Conservation (phyloP, 2,113 vertebrate genomes). For the Heptranchias perlo region DNA sequence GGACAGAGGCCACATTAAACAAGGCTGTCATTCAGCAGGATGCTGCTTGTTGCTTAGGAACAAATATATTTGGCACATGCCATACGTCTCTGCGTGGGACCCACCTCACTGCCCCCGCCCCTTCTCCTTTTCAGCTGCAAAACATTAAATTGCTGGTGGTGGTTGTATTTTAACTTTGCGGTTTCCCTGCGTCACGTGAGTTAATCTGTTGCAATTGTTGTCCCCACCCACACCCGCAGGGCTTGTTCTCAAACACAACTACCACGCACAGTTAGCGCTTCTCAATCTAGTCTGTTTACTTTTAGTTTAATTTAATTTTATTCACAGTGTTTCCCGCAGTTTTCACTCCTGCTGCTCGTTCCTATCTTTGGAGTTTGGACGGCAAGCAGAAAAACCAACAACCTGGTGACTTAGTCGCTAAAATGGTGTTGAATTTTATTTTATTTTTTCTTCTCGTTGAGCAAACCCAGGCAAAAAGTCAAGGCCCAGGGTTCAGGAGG, state of each 20-base stretch:
- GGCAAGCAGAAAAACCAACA: too few relatives aligned
- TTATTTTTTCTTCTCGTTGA: neutral
- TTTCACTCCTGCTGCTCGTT: neutral
- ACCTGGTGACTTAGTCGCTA: too few relatives aligned
- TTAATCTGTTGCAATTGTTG: neutral
- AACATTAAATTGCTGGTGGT: neutral
- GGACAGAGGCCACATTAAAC: neutral
- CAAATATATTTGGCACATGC: constrained; percentile 19
- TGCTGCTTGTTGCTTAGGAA: constrained; percentile 2
- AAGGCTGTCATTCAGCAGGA: constrained; percentile 8
- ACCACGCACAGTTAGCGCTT: neutral
- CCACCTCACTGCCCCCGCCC: neutral
- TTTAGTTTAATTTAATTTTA: neutral
- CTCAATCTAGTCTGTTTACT: neutral
- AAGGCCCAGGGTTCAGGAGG: neutral
- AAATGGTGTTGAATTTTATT: neutral
- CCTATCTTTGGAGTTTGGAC: neutral
- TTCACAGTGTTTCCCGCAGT: neutral
- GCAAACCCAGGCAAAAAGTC: neutral
- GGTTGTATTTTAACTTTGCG: neutral
- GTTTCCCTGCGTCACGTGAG: neutral
- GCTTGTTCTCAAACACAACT: neutral
- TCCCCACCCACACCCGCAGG: constrained; percentile 3
- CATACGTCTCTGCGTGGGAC: too few relatives aligned
- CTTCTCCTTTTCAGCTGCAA: neutral